phyloP scores from a whole-genome alignment of 1,140 invertebrate genomes.

The Panulirus ornatus region DNA sequence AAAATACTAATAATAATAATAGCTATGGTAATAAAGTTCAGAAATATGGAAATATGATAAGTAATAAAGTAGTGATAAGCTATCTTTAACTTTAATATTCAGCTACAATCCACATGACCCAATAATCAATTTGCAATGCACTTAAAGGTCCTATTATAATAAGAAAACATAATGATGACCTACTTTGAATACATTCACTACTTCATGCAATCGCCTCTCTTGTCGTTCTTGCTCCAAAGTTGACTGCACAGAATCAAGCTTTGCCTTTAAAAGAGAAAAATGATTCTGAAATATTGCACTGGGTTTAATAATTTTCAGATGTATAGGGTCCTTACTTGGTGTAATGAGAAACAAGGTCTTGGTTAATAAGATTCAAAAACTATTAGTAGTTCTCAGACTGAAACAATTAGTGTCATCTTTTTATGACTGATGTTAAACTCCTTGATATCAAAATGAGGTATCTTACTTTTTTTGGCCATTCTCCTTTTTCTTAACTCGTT shows the following conservation, averaged over 20 bases:
- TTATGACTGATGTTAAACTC: too few species aligned
- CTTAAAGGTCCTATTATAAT: neutral
- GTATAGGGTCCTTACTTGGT: neutral
- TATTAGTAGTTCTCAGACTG: neutral
- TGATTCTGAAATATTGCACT: neutral
- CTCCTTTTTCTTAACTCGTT: too few species aligned
- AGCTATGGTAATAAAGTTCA: too few species aligned
- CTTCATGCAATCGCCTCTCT: constrained; percentile 13
- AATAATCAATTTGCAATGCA: neutral
- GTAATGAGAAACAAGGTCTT: neutral
- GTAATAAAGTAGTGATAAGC: too few species aligned
- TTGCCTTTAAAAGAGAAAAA: neutral
- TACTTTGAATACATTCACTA: constrained; percentile 32
- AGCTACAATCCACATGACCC: neutral
- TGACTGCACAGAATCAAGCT: constrained; percentile 11
- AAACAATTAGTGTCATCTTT: too few species aligned
- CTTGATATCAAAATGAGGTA: too few species aligned
- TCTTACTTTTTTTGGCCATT: too few species aligned
- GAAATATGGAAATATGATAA: too few species aligned
- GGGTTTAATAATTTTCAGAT: neutral
- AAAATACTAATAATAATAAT: too few species aligned
- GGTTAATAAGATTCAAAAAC: neutral
- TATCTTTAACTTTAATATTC: too few species aligned
- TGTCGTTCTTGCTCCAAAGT: constrained; percentile 29
- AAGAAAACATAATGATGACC: neutral